Evolutionary conservation across 1,140 invertebrate species (phyloP), one percentile per base, ranked within the genome.

Genomic region (Pseudomyrmex dendroicus): DNA sequence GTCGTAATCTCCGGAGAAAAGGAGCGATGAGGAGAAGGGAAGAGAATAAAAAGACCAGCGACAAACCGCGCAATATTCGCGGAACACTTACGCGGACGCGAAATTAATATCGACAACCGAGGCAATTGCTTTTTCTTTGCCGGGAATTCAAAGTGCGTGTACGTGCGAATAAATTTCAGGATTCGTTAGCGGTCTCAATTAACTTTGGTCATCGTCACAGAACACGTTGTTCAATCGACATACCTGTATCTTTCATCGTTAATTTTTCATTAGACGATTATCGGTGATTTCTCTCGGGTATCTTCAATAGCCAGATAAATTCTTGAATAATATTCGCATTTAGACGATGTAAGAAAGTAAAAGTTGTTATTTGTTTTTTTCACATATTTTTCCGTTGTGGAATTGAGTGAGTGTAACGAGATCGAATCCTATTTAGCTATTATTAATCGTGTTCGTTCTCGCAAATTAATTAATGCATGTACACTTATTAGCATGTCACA

Each of bases 91-190:
- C 61, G 62, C 73, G 15, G 48, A 78, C 52, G 52, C 56, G 74
- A 78, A 68, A 78, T 78, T 78, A 78, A 78, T 78, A 68, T 78
- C 74, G 74, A 78, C 57, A 78, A 78, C 63, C 10, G 52, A 78
- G 57, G 68, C 12, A 50, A 46, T 74, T 15, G 22, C 22, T 17
- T 12, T 17, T 50, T 63, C 10, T 4, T 48, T n/a, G 9, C n/a
- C 48, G 17, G 20, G 35, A 77, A 57, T 46, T 20, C 54, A 74
- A 76, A 35, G 52, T 44, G 25, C 25, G 25, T 25, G 20, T 5
- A 9, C 12, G n/a, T 25, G 61, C 15, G 20, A 17, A 52, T 52
- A 76, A 66, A 76, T 76, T 77, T 66, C 62, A 13, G 0, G 17
- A 61, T 73, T n/a, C 17, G 50, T 35, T 74, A 74, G 20, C 20